Conservation (phyloP, 2,888 invertebrate species). For the Lithophane semibrunnea region DNA sequence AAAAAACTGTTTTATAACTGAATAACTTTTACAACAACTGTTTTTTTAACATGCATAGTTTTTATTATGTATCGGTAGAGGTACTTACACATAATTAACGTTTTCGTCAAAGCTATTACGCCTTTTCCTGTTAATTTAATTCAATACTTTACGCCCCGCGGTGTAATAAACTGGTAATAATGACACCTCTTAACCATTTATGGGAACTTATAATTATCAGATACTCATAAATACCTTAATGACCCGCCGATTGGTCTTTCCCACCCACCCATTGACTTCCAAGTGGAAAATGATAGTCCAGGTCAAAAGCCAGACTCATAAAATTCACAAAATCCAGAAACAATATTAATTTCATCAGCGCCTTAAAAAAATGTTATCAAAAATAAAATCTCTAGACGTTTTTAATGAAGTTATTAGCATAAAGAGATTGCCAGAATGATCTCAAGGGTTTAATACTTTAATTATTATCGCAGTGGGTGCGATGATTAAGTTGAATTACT, state of each 20-base stretch:
- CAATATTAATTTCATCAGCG: slow-evolving; percentile 9
- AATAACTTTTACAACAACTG: too few relatives aligned
- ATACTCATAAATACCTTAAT: slow-evolving; percentile 33
- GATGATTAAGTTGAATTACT: slow-evolving; percentile 70
- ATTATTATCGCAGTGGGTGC: slow-evolving; percentile 74
- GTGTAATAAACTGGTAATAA: slow-evolving; percentile 30
- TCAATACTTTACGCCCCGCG: slow-evolving; percentile 42
- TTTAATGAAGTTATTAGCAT: slow-evolving; percentile 64
- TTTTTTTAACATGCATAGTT: neutral
- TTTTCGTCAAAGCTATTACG: slow-evolving; percentile 26
- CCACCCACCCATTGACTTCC: slow-evolving; percentile 32
- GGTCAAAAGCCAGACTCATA: slow-evolving; percentile 53
- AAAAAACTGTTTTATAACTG: too few relatives aligned
- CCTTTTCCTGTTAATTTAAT: slow-evolving; percentile 43
- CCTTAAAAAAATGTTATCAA: slow-evolving; percentile 29
- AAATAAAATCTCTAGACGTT: slow-evolving; percentile 35
- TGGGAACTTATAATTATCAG: slow-evolving; percentile 37
- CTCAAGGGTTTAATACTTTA: slow-evolving; percentile 67
- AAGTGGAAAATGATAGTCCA: slow-evolving; percentile 29
- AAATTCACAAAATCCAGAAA: slow-evolving; percentile 20
- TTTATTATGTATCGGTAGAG: neutral
- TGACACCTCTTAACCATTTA: slow-evolving; percentile 43
- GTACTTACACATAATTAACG: slow-evolving; percentile 9
- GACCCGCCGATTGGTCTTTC: slow-evolving; percentile 35
- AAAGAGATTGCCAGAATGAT: slow-evolving; percentile 54